Base-by-base conservation (phyloP, 2,797 vertebrate genomes). In the Cryptoblepharus egeriae region DNA sequence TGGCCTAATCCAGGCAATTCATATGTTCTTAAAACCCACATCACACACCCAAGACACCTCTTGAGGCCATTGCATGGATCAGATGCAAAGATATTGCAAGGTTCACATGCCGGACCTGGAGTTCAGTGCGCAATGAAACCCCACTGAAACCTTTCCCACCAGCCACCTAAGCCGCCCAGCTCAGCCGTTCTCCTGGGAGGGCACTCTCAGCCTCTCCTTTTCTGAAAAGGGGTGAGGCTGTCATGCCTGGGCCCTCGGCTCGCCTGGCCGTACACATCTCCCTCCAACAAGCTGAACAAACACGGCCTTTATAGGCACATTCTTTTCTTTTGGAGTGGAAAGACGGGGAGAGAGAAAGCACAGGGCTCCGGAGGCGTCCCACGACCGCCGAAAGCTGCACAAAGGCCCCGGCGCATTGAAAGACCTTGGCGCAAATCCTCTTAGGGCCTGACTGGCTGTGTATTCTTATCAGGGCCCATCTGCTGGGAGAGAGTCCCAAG, bases 231-330 rank as follows among this genome's bases (percentile, higher is more conserved):
- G 42, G 22, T 1, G 39, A 80, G 57, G 3, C 57, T 10, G 55
- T 26, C 49, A 42, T 2, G 80, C 32, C 63, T 10, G 28, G 72
- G 22, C 61, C 72, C 57, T 57, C 72, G 12, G 26, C 63, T 67
- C 22, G 11, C 58, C 39, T 1, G 57, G 73, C 57, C 45, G 5
- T 57, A 28, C 77, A 35, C 77, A 35, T 15, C 67, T 70, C 39
- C 67, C 65, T 63, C 61, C 70, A 82, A 70, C 57, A 75, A 81
- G 63, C 70, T 39, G 60, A 81, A 81, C 70, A 81, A 81, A 81
- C 79, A 64, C 24, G 13, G 42, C 61, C 79, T 81, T 81, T 74
- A 74, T 81, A 49, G 79, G 71, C 4, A 18, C 58, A 30, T 74
- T 74, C 79, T 81, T 81, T 57, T 57, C 79, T 71, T 81, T 28